Base-by-base conservation (phyloP, 1,140 invertebrate species). In the Neodiprion pinetum region DNA sequence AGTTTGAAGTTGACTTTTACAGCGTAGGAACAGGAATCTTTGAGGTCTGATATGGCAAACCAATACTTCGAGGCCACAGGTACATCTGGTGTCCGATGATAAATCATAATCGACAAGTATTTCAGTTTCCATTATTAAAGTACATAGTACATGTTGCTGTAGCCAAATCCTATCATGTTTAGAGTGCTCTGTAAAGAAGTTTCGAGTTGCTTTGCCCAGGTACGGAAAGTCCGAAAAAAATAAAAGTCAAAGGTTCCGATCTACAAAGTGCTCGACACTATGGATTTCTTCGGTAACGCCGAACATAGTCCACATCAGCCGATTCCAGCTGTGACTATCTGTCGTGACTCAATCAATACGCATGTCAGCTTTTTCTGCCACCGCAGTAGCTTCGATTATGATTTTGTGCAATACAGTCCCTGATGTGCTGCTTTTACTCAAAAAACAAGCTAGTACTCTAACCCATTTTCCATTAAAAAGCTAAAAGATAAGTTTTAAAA, bases 371-470 rank as follows among this genome's bases (percentile, higher is more conserved):
- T 79, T 78, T 78, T 80, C 77, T 9, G 77, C 0, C n/a, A 80
- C 40, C 8, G 79, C 1, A 12, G 77, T 72, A 11, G 61, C 69
- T 75, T 83, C 82, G 8, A 82, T 68, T 10, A 83, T 69, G 12
- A 85, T 61, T 21, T 82, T 77, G 65, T 80, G 69, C 28, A 83
- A 77, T 48, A 81, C 67, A 9, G 70, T 75, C 7, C 78, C 78
- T 14, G 69, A 65, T 14, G 78, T 80, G 74, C 68, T 73, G 50
- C 7, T 23, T 74, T 76, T 69, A 80, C 21, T 47, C 72, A 73
- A 11, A 67, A 68, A 53, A 80, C 76, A 21, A 70, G 75, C 5
- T 74, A 21, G 10, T 74, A 17, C 12, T 76, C 21, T 47, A 80
- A 80, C 0, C 77, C 77, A 23, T 75, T 53, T 53, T 9, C 50